These are phyloP conservation scores for Echiichthys vipera DNA, from an alignment of 2,797 vertebrate genomes.

Conservation along the genomic window DNA sequence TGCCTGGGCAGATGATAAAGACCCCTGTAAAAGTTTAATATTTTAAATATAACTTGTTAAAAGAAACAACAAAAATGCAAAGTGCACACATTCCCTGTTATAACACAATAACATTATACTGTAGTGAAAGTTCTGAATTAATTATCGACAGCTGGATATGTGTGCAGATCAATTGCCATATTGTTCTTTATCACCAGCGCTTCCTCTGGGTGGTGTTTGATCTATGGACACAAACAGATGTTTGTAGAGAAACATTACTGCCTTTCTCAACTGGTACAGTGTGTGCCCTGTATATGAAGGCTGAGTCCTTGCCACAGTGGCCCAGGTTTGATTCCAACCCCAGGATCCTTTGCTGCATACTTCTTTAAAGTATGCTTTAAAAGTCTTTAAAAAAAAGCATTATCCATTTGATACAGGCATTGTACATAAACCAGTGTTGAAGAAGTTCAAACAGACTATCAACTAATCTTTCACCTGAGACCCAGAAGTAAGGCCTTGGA, in stretches of 20 bases:
- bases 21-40: neutral
- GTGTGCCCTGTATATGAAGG: no score
- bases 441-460: neutral
- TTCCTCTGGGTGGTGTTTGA: constrained; percentile 14
- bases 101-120: neutral
- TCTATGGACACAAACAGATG: constrained; percentile 29
- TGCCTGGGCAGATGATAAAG: neutral
- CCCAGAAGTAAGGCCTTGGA: neutral
- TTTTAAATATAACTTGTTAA: no score
- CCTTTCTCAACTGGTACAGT: no score
- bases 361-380: no score
- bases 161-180: neutral
- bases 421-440: neutral
- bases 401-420: neutral
- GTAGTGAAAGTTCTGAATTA: neutral
- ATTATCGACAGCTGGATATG: neutral
- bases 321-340: no score
- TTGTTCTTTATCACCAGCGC: neutral
- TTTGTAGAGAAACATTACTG: neutral
- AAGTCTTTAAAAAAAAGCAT: no score
- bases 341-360: no score
- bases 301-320: no score
- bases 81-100: neutral
- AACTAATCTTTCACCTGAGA: neutral
- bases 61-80: no score